Conservation (phyloP, 2,888 invertebrate genomes). For the Scelioninae gen. 1 region DNA sequence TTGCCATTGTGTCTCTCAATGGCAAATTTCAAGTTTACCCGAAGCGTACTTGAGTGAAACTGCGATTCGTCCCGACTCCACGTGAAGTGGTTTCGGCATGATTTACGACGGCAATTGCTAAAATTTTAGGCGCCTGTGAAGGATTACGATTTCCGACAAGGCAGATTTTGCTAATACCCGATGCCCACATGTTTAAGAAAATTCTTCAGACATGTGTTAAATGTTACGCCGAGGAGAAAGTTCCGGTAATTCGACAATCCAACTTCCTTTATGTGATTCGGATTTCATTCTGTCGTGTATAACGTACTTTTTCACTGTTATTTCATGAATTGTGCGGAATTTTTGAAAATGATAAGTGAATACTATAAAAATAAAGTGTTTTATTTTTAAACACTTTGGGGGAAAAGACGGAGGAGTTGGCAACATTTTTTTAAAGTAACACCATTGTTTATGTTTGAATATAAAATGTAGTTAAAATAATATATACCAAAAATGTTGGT, state of each 20-base stretch:
- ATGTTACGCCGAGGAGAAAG: constrained; percentile 36
- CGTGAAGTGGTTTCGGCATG: constrained; percentile 33
- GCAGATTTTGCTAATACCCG: constrained; percentile 49
- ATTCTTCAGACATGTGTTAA: constrained; percentile 36
- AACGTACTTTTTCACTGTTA: too few relatives aligned
- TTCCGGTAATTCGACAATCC: constrained; percentile 28
- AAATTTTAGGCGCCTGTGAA: constrained; percentile 47
- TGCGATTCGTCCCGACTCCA: constrained; percentile 27
- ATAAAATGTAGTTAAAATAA: too few relatives aligned
- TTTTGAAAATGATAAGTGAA: too few relatives aligned
- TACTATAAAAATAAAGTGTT: too few relatives aligned
- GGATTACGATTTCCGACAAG: constrained; percentile 39
- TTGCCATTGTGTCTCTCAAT: constrained; percentile 38
- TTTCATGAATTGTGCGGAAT: too few relatives aligned
- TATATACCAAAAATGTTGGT: too few relatives aligned
- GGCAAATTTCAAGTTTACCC: constrained; percentile 23
- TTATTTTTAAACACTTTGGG: too few relatives aligned
- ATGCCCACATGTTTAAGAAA: constrained; percentile 31
- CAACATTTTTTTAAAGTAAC: too few relatives aligned
- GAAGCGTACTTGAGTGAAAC: constrained; percentile 25
- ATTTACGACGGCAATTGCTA: constrained; percentile 50
- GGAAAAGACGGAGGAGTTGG: too few relatives aligned
- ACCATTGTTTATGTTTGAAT: too few relatives aligned
- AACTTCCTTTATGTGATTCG: too few relatives aligned
- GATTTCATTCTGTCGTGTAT: too few relatives aligned